phyloP scores from a whole-genome alignment of 2,888 invertebrate genomes.

The Drymonia ruficornis region DNA sequence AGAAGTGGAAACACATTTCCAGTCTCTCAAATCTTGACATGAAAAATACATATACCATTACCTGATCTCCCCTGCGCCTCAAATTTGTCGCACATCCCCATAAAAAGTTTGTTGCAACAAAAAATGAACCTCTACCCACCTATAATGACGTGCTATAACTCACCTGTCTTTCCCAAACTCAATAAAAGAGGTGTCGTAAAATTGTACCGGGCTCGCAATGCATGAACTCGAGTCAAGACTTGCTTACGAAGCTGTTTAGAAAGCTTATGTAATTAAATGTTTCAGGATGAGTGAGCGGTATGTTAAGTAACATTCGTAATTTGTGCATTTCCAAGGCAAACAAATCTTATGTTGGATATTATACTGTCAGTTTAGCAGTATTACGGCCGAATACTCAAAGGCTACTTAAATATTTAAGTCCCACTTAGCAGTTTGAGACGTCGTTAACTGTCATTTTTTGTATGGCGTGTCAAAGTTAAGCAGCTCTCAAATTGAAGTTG shows the following conservation, averaged over 20 bases:
- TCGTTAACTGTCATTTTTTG: too few species aligned
- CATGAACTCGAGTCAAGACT: conserved; percentile 25
- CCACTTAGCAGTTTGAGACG: too few species aligned
- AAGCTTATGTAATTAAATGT: conserved; percentile 34
- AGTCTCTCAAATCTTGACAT: conserved; percentile 1
- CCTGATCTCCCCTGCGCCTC: conserved; percentile 1
- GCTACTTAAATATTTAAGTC: too few species aligned
- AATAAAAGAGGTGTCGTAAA: conserved; percentile 36
- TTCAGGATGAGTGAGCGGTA: conserved; percentile 24
- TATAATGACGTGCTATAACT: conserved; percentile 28
- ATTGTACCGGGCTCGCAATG: conserved; percentile 30
- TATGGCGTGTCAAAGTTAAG: too few species aligned
- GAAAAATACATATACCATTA: conserved; percentile 1
- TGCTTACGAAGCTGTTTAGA: conserved; percentile 27
- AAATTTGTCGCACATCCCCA: conserved; percentile 5
- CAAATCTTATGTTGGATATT: too few species aligned
- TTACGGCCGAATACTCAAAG: too few species aligned
- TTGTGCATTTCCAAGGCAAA: too few species aligned
- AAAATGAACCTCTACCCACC: conserved; percentile 6
- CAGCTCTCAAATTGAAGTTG: too few species aligned
- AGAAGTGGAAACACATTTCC: neutral
- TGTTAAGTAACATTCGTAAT: conserved; percentile 13
- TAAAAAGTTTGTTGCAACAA: conserved; percentile 9
- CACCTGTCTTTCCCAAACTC: conserved; percentile 32
- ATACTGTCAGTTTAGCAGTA: too few species aligned